phyloP scores from a whole-genome alignment of 1,140 invertebrate genomes.

The Plectus sambesii region DNA sequence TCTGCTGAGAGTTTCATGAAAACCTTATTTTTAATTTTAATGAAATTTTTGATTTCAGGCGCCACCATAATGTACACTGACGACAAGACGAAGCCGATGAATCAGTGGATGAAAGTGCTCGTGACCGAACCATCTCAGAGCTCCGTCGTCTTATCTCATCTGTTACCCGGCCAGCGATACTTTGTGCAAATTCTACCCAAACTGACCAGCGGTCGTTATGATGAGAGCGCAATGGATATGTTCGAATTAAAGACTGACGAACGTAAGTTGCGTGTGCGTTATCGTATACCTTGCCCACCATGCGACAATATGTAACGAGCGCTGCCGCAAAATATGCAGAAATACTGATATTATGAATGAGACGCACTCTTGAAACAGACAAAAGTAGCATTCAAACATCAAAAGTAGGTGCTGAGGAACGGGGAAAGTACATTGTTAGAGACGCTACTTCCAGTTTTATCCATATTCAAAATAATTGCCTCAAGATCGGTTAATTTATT shows the following conservation, averaged over 20 bases:
- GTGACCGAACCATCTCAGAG: constrained; percentile 28
- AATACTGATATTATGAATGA: no score
- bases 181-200: constrained; percentile 31
- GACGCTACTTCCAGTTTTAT: no score
- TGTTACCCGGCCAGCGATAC: constrained; percentile 24
- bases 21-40: no score
- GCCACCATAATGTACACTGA: constrained; percentile 27
- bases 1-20: no score
- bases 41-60: constrained; percentile 19
- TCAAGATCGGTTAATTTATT: no score
- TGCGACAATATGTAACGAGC: not conserved
- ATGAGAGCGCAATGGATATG: constrained; percentile 17
- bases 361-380: no score
- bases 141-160: constrained; percentile 24
- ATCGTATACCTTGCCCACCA: no score
- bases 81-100: constrained; percentile 23
- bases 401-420: no score
- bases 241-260: constrained; percentile 28
- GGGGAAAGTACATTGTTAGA: no score
- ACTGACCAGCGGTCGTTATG: constrained; percentile 19
- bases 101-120: constrained; percentile 24
- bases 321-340: not conserved
- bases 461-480: no score
- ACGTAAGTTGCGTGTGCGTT: constrained; percentile 3
- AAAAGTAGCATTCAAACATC: no score